Percentiles rank a stretch among this genome's conserved stretches.
Conservation (phyloP, 2,797 vertebrate genomes). For the Cyclura pinguis region DNA sequence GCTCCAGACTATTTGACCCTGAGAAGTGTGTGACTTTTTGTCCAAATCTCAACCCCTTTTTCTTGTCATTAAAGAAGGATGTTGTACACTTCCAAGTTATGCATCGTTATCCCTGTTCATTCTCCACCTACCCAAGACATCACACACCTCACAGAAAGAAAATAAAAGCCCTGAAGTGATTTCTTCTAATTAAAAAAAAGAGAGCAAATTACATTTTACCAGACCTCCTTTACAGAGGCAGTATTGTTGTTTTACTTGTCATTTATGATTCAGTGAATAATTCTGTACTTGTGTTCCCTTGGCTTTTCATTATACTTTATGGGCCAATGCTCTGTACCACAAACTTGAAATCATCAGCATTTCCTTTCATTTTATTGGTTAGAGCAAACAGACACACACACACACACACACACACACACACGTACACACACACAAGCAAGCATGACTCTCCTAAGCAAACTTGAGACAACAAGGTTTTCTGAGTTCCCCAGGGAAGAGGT, state of each 20-base stretch:
- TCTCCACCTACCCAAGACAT: background rate
- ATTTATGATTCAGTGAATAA: conserved; percentile 20
- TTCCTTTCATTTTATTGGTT: conserved; percentile 43
- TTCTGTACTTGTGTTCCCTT: conserved; percentile 18
- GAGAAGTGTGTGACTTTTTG: background rate
- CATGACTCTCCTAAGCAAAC: background rate
- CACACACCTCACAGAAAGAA: background rate
- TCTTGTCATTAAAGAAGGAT: rapidly evolving
- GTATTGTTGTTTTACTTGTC: conserved; percentile 33
- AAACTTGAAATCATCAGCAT: conserved; percentile 1
- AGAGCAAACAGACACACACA: background rate
- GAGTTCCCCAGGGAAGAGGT: conserved; percentile 34
- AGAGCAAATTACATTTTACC: conserved; percentile 10
- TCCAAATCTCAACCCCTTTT: rapidly evolving
- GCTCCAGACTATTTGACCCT: background rate
- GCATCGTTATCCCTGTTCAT: background rate
- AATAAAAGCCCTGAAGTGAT: conserved; percentile 8
- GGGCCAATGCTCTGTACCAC: conserved; percentile 11
- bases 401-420: too few species aligned
- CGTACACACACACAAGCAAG: background rate
- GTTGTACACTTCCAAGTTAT: rapidly evolving
- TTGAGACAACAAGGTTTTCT: conserved; percentile 28
- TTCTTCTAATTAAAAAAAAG: conserved; percentile 14
- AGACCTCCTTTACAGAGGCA: background rate
- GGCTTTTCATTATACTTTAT: conserved; percentile 34